Evolutionary conservation across 2,113 vertebrate species (phyloP).

Genomic region (Pseudonaja textilis): DNA sequence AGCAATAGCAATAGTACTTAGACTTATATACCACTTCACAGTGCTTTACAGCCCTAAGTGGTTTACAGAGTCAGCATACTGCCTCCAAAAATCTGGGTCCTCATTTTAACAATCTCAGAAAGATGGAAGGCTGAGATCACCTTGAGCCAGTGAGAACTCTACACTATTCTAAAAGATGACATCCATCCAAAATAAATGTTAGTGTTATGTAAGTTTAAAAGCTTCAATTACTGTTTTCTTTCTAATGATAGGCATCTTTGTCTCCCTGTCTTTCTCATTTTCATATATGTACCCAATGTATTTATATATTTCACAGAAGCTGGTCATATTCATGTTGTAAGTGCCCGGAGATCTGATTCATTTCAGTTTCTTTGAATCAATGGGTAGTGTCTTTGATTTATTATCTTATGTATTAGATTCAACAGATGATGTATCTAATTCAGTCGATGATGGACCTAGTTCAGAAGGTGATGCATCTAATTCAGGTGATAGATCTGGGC

Average conservation of each 20-base stretch:
- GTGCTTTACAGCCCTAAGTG: no score
- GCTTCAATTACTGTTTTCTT: neutral
- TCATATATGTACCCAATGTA: neutral
- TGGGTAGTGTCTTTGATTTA: conserved; percentile 54
- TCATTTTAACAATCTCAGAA: neutral
- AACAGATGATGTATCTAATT: conserved; percentile 52
- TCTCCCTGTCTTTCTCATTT: neutral
- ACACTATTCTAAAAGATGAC: neutral
- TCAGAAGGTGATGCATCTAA: conserved; percentile 43
- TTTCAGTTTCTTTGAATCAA: conserved; percentile 41
- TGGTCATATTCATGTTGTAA: neutral
- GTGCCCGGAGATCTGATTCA: conserved; percentile 1
- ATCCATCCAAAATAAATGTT: neutral
- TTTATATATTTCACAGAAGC: conserved; percentile 19
- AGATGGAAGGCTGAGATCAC: neutral
- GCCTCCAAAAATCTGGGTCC: neutral
- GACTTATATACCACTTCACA: neutral
- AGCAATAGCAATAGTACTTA: neutral
- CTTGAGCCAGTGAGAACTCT: neutral
- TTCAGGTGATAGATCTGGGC: conserved; percentile 35
- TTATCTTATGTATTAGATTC: conserved; percentile 40
- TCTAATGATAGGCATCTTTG: neutral
- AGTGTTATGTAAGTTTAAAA: rapidly evolving
- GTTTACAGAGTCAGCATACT: no score
- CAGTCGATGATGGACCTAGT: conserved; percentile 35